Evolutionary conservation across 1,140 invertebrate genomes (phyloP).

Genomic region (Mylabris phalerata): DNA sequence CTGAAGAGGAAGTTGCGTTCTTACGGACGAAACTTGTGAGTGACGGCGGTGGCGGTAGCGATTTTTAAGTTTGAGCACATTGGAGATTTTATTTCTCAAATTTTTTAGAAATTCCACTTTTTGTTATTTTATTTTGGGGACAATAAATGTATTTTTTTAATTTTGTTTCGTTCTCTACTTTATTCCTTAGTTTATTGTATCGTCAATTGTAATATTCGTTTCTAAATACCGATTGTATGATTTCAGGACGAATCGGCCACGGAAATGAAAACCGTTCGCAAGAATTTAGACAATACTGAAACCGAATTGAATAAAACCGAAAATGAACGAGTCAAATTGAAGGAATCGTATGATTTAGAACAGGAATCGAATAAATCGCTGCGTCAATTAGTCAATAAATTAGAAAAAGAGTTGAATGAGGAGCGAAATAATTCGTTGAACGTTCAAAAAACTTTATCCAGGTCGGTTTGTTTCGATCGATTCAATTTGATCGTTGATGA

Average conservation of each 20-base stretch:
- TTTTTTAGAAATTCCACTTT: too few species aligned
- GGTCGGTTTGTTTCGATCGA: slow-evolving; percentile 23
- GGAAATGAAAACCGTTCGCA: slow-evolving; percentile 36
- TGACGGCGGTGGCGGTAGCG: slow-evolving; percentile 31
- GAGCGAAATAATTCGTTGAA: slow-evolving; percentile 38
- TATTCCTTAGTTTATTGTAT: too few species aligned
- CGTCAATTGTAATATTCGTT: too few species aligned
- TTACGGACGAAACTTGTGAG: slow-evolving; percentile 60
- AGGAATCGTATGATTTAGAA: slow-evolving; percentile 34
- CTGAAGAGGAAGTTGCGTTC: slow-evolving; percentile 57
- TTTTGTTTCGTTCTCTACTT: too few species aligned
- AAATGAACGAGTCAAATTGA: slow-evolving; percentile 35
- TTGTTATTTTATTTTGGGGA: too few species aligned
- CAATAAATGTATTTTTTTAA: too few species aligned
- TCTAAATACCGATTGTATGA: too few species aligned
- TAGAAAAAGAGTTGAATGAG: slow-evolving; percentile 38
- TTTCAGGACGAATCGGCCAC: slow-evolving; percentile 28
- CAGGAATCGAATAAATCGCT: slow-evolving; percentile 33
- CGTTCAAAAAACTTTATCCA: slow-evolving; percentile 39
- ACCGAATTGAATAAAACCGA: slow-evolving; percentile 36
- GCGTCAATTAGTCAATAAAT: slow-evolving; percentile 31
- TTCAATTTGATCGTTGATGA: neutral
- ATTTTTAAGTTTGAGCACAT: too few species aligned
- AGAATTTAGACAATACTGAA: slow-evolving; percentile 39
- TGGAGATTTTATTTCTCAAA: too few species aligned